Conservation (phyloP, 1,140 invertebrate species). For the Brachystomella parvula region DNA sequence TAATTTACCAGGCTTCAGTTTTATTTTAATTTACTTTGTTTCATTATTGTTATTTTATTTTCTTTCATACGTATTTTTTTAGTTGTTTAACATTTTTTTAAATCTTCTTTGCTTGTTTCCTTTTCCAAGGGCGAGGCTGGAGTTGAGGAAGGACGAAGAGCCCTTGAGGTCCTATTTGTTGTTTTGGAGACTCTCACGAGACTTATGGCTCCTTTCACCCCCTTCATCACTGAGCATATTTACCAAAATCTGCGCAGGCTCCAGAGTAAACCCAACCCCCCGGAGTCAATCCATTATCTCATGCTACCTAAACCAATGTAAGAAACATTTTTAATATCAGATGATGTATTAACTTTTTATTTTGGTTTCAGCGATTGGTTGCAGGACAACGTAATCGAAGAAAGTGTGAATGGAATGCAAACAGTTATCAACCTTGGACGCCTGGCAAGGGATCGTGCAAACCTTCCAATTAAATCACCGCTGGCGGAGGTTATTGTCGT, state of each 20-base stretch:
- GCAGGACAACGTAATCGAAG: constrained; percentile 81
- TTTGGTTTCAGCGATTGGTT: constrained; percentile 49
- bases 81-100: constrained; percentile 6
- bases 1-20: too few relatives aligned
- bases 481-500: constrained; percentile 92
- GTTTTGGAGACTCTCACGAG: constrained; percentile 83
- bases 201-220: constrained; percentile 95
- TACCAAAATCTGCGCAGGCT: constrained; percentile 73
- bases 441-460: constrained; percentile 83
- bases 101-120: background rate
- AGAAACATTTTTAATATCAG: constrained; percentile 14
- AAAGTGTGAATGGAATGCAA: constrained; percentile 86
- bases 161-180: constrained; percentile 77
- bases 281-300: constrained; percentile 74
- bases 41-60: constrained; percentile 4
- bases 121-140: constrained; percentile 61
- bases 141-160: constrained; percentile 65
- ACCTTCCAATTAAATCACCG: constrained; percentile 92
- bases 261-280: constrained; percentile 39
- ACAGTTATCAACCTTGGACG: constrained; percentile 88
- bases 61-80: constrained; percentile 19
- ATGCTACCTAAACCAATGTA: constrained; percentile 68
- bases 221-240: constrained; percentile 93
- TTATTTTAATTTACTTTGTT: background rate
- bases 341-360: background rate